phyloP scores from a whole-genome alignment of 2,797 vertebrate species.

The Hirundo rustica region DNA sequence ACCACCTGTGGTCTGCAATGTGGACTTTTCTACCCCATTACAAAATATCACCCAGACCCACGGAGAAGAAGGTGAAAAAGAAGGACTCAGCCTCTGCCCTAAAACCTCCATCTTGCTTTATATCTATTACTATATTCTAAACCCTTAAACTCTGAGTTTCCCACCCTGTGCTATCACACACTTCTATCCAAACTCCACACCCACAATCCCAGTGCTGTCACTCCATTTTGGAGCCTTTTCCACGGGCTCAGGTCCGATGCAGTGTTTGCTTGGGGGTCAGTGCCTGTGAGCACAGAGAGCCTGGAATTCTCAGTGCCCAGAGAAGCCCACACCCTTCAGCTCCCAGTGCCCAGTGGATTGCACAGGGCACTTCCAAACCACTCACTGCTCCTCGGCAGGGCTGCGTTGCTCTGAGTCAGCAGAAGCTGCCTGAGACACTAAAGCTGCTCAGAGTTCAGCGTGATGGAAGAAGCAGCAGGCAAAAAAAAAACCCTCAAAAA shows the following conservation, averaged over 20 bases:
- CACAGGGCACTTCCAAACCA: neutral
- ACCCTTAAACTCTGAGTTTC: neutral
- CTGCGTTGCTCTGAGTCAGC: neutral
- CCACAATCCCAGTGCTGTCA: neutral
- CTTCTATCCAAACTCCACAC: neutral
- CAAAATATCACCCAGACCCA: too few species aligned
- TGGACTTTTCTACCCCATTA: too few species aligned
- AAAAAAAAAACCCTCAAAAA: neutral
- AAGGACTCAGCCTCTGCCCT: too few species aligned
- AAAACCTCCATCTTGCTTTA: too few species aligned
- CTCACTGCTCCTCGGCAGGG: accelerated
- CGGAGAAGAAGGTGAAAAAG: too few species aligned
- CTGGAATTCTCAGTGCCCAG: neutral
- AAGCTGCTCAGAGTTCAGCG: neutral
- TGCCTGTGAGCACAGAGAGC: neutral
- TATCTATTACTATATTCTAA: neutral
- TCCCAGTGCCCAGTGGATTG: neutral
- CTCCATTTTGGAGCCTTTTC: neutral
- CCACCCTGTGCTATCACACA: neutral
- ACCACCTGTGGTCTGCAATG: too few species aligned
- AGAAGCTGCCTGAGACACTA: neutral
- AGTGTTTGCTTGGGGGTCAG: neutral
- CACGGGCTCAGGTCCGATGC: neutral
- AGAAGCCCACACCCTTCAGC: neutral
- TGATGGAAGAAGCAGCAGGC: slow-evolving; percentile 5